These are phyloP conservation scores for Ramphastos sulfuratus DNA, from an alignment of 2,113 vertebrate species.

Conservation along the genomic window DNA sequence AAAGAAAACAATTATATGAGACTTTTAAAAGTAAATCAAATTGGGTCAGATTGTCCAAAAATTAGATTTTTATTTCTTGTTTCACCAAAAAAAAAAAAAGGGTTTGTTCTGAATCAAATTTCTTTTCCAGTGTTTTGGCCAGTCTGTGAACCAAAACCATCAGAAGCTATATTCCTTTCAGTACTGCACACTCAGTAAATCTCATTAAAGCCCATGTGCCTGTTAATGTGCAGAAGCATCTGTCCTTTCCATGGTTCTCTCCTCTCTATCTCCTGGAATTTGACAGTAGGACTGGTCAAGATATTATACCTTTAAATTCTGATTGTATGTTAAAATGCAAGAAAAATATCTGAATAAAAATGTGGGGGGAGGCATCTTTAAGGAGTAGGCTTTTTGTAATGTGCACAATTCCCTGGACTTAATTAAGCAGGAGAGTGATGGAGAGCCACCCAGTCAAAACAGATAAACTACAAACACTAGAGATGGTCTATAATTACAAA, in stretches of 20 bases:
- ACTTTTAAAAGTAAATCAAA: background rate
- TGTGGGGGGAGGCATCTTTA: background rate
- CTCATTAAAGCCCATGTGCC: background rate
- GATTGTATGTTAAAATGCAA: background rate
- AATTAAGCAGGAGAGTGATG: background rate
- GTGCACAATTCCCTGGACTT: background rate
- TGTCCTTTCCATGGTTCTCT: background rate
- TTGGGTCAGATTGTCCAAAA: background rate
- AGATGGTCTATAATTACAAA: background rate
- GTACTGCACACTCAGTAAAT: background rate
- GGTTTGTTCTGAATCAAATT: background rate
- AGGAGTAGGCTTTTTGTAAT: background rate
- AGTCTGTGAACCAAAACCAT: background rate
- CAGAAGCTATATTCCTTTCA: background rate
- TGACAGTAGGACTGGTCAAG: background rate
- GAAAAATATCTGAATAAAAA: background rate
- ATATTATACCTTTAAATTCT: background rate
- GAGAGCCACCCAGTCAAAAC: background rate
- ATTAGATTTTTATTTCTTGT: background rate
- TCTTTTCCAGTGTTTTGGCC: background rate
- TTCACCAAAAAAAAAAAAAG: background rate
- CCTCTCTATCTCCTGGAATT: background rate
- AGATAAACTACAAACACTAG: background rate
- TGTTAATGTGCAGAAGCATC: background rate
- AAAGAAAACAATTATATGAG: background rate